Conservation (phyloP, 2,888 invertebrate genomes). For the Andrena flavipes region DNA sequence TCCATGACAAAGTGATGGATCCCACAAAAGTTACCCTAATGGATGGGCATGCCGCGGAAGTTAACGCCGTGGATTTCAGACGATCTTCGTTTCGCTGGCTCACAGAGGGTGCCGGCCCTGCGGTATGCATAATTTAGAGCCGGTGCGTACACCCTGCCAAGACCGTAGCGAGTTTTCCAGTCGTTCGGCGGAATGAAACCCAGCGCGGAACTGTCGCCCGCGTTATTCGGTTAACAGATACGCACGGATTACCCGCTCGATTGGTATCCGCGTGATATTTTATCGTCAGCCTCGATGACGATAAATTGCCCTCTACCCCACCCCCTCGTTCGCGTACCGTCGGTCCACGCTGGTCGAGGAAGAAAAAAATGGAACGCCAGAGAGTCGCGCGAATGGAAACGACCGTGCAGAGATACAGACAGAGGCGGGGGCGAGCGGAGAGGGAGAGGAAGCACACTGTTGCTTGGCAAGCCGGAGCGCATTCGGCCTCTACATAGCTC, state of each 20-base stretch:
- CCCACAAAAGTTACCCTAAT: not conserved
- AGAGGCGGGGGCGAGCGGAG: slow-evolving; percentile 4
- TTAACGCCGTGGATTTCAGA: too few relatives aligned
- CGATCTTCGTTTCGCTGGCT: too few relatives aligned
- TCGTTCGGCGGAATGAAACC: too few relatives aligned
- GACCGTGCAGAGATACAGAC: slow-evolving; percentile 4
- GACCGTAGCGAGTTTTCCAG: too few relatives aligned
- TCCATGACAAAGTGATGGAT: too few relatives aligned
- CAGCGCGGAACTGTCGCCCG: too few relatives aligned
- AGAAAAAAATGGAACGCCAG: slow-evolving; percentile 24
- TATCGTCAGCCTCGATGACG: not conserved
- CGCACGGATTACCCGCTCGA: too few relatives aligned
- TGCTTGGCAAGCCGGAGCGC: slow-evolving; percentile 64
- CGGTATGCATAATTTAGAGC: too few relatives aligned
- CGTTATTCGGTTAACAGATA: too few relatives aligned
- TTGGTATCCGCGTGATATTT: not conserved
- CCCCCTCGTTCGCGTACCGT: not conserved
- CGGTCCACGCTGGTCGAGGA: slow-evolving; percentile 7
- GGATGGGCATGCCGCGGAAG: not conserved
- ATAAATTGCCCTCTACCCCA: slow-evolving; percentile 9
- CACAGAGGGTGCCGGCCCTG: too few relatives aligned
- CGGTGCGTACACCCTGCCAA: too few relatives aligned
- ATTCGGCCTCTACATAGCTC: slow-evolving; percentile 63
- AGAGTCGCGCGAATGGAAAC: slow-evolving; percentile 14
- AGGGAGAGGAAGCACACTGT: slow-evolving; percentile 55